These are phyloP conservation scores for Enteromius unitaeniatus DNA, from an alignment of 2,797 vertebrate species.

Conservation along the genomic window DNA sequence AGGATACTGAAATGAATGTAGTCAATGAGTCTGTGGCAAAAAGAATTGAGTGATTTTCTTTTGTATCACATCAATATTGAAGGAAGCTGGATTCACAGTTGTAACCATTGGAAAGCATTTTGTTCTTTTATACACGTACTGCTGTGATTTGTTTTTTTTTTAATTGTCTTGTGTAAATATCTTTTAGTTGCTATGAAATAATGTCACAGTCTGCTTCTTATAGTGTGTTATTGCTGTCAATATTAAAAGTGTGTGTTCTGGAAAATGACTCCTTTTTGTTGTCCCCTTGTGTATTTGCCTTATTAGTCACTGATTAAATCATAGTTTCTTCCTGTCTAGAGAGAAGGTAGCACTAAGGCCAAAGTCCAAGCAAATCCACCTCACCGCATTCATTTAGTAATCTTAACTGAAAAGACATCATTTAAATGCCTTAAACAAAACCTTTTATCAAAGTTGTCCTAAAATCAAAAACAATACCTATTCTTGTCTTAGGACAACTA, in stretches of 20 bases:
- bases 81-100: not conserved
- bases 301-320: not conserved
- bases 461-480: too few species aligned
- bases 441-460: too few species aligned
- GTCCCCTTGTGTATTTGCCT: not conserved
- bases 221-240: conserved; percentile 13
- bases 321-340: not conserved
- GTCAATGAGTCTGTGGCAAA: not conserved
- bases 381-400: not conserved
- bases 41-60: not conserved
- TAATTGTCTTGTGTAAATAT: conserved; percentile 10
- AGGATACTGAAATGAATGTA: conserved; percentile 15
- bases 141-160: not conserved
- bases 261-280: conserved; percentile 11
- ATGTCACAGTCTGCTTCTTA: conserved; percentile 5
- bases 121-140: not conserved
- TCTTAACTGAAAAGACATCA: not conserved
- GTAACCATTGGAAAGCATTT: not conserved
- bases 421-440: not conserved
- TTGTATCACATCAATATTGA: not conserved
- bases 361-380: not conserved
- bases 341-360: not conserved
- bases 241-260: conserved; percentile 34
- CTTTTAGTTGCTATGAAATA: not conserved
- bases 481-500: too few species aligned